Conservation (phyloP, 2,888 invertebrate species). For the Ichneumon xanthorius region DNA sequence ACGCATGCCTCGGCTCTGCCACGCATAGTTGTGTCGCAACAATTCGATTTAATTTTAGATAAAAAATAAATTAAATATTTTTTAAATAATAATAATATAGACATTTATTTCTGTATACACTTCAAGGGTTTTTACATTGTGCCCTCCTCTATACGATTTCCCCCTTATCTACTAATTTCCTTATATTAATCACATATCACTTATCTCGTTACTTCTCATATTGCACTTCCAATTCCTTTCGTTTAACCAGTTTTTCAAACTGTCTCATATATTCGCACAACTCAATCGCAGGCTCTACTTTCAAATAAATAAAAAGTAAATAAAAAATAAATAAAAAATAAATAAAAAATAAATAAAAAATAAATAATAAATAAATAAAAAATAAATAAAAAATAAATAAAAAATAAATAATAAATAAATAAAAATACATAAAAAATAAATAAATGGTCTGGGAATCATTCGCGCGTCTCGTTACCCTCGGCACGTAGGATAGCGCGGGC, state of each 20-base stretch:
- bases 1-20: neutral
- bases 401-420: neutral
- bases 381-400: neutral
- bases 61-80: neutral
- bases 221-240: too few relatives aligned
- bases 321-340: neutral
- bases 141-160: too few relatives aligned
- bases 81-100: neutral
- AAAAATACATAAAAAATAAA: neutral
- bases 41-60: conserved; percentile 7
- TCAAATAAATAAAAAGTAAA: neutral
- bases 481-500: neutral
- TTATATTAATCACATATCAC: too few relatives aligned
- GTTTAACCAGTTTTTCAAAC: too few relatives aligned
- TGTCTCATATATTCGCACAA: too few relatives aligned
- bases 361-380: neutral
- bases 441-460: conserved; percentile 3
- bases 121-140: too few relatives aligned
- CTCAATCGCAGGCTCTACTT: too few relatives aligned
- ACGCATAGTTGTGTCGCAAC: neutral
- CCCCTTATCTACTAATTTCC: too few relatives aligned
- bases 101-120: too few relatives aligned
- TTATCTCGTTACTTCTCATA: too few relatives aligned
- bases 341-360: neutral
- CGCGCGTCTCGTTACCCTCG: conserved; percentile 32